Conservation (phyloP, 2,113 vertebrate genomes). For the Paedocypris sp. region DNA sequence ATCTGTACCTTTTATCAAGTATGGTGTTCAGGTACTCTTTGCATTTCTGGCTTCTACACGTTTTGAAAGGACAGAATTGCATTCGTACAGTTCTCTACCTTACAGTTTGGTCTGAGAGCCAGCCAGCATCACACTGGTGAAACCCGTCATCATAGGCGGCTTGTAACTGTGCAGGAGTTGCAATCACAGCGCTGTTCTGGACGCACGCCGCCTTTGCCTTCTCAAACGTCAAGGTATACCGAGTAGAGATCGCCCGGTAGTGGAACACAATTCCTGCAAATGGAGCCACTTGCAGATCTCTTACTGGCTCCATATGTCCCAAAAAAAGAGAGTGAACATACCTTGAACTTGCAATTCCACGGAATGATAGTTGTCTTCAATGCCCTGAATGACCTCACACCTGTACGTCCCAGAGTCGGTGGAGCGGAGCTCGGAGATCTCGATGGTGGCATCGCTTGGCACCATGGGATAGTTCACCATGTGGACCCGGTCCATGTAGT, state of each 20-base stretch:
- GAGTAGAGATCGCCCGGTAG: conserved; percentile 85
- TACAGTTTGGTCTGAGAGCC: conserved; percentile 94
- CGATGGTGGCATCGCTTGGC: conserved; percentile 75
- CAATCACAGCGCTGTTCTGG: conserved; percentile 82
- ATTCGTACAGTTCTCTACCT: too few species aligned
- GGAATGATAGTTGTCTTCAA: conserved; percentile 77
- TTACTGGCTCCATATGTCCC: neutral
- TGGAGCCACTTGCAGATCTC: neutral
- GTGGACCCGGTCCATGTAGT: conserved; percentile 75
- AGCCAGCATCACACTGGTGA: conserved; percentile 94
- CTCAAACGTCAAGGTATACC: conserved; percentile 85
- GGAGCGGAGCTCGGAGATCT: conserved; percentile 74
- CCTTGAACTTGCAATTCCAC: conserved; percentile 83
- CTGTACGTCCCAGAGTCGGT: conserved; percentile 84
- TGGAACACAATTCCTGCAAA: conserved; percentile 84
- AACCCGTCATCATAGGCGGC: conserved; percentile 91
- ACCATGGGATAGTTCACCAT: conserved; percentile 82
- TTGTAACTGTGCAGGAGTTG: conserved; percentile 84
- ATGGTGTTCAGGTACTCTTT: too few species aligned
- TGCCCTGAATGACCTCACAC: conserved; percentile 82
- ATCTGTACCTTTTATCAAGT: too few species aligned
- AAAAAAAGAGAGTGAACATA: conserved; percentile 35
- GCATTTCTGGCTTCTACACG: too few species aligned
- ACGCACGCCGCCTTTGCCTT: conserved; percentile 83
- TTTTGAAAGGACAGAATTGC: too few species aligned